phyloP scores from a whole-genome alignment of 2,797 vertebrate species.

The Buphagus erythrorhynchus region DNA sequence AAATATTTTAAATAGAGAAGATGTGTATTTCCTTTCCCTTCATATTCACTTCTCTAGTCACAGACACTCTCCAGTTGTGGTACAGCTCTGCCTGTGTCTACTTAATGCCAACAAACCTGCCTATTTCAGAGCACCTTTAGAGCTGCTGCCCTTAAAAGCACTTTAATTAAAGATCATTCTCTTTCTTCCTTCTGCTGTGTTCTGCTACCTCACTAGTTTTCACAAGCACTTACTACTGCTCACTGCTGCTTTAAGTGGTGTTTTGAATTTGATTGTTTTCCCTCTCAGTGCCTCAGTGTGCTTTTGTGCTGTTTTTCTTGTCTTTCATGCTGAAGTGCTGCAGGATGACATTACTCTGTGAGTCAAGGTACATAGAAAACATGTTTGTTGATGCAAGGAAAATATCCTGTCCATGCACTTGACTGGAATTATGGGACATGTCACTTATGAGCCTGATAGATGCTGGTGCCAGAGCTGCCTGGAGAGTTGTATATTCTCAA shows the following conservation, averaged over 20 bases:
- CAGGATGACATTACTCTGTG: conserved; percentile 2
- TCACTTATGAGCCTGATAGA: conserved; percentile 5
- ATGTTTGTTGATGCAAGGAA: conserved; percentile 41
- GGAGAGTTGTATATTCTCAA: not conserved
- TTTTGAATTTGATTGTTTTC: not conserved
- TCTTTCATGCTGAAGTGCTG: conserved; percentile 26
- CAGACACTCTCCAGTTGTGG: not conserved
- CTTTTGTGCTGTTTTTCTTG: not conserved
- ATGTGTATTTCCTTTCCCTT: not conserved
- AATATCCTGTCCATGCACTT: conserved; percentile 38
- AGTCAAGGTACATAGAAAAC: conserved; percentile 7
- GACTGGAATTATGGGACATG: conserved; percentile 28
- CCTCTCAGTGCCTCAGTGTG: not conserved
- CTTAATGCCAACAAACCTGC: not conserved
- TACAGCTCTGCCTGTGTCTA: not conserved
- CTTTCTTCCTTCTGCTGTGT: not conserved
- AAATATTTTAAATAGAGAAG: not conserved
- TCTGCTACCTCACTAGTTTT: not conserved
- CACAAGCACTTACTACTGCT: not conserved
- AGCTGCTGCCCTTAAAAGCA: not conserved
- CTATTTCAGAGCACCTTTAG: not conserved
- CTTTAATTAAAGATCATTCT: not conserved
- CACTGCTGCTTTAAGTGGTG: not conserved
- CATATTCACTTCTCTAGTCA: not conserved
- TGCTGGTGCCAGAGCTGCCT: conserved; percentile 32